phyloP scores from a whole-genome alignment of 2,797 vertebrate species.

The Aphelocoma californica region DNA sequence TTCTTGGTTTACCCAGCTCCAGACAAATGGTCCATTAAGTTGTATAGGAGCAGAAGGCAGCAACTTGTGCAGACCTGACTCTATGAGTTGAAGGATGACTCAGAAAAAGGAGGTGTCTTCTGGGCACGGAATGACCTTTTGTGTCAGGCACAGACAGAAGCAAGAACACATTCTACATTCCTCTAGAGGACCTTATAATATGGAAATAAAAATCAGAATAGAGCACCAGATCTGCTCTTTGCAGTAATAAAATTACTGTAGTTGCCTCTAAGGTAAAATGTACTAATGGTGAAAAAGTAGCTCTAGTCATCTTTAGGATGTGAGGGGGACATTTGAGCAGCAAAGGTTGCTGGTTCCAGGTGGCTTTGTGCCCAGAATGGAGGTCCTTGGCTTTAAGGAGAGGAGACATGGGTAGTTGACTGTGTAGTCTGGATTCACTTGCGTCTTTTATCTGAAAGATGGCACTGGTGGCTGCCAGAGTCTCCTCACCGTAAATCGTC shows the following conservation, averaged over 20 bases:
- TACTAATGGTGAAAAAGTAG: background rate
- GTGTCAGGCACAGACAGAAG: background rate
- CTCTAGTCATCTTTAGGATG: background rate
- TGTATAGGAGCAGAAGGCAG: background rate
- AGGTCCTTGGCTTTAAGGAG: background rate
- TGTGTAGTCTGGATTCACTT: background rate
- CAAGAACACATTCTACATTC: background rate
- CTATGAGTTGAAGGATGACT: background rate
- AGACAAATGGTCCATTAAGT: background rate
- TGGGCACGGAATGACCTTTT: background rate
- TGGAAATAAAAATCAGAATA: background rate
- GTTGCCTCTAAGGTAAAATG: background rate
- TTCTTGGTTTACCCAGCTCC: background rate
- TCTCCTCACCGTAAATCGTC: background rate
- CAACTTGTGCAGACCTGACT: rapidly evolving
- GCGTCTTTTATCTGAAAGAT: background rate
- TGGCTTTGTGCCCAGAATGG: background rate
- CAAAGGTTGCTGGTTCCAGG: background rate
- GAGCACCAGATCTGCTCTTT: background rate
- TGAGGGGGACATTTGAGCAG: background rate
- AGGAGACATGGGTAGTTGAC: background rate
- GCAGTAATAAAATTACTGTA: background rate
- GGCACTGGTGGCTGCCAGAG: rapidly evolving
- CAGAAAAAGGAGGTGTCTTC: background rate
- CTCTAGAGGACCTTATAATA: background rate